Evolutionary conservation across 2,888 invertebrate species (phyloP), one percentile per base, ranked within the genome.

Genomic region (Cyrtodaria siliqua): DNA sequence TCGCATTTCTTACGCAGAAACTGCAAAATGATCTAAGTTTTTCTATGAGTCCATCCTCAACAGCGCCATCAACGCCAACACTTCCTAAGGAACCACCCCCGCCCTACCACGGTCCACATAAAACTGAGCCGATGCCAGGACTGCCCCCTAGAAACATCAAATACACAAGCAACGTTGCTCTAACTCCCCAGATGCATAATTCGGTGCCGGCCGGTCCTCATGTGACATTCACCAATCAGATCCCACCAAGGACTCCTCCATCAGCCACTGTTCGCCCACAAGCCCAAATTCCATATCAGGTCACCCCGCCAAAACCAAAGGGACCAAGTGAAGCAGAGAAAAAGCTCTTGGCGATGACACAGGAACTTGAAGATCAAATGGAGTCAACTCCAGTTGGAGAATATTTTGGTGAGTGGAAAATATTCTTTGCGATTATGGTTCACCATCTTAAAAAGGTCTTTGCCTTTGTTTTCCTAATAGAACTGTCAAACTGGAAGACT

Each of bases 361-460:
- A 91, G 70, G 89, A 92, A 78, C 80, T 92, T 33, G 91, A 91
- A 75, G 89, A 90, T 75, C 89, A 91, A 56, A 97, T 99, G 96
- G 98, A 98, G 92, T 96, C 97, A 88, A 96, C 97, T 89, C 97
- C 97, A 87, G 97, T 97, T 93, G 98, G 98, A 86, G 98, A 98
- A 94, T 98, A 98, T 93, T 98, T 98, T 94, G 98, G 98, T 97
- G 94, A 94, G 94, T 72, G 8, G 24, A n/a, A n/a, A n/a, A n/a
- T n/a, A n/a, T n/a, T n/a, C n/a, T n/a, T n/a, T n/a, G n/a, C n/a
- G n/a, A n/a, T n/a, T n/a, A n/a, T n/a, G n/a, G n/a, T n/a, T n/a
- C n/a, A n/a, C n/a, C n/a, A n/a, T n/a, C n/a, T n/a, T n/a, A n/a
- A n/a, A n/a, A n/a, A n/a, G n/a, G n/a, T n/a, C n/a, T n/a, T n/a